phyloP scores from a whole-genome alignment of 2,797 vertebrate genomes.

The Poeciliopsis paucimaculata region DNA sequence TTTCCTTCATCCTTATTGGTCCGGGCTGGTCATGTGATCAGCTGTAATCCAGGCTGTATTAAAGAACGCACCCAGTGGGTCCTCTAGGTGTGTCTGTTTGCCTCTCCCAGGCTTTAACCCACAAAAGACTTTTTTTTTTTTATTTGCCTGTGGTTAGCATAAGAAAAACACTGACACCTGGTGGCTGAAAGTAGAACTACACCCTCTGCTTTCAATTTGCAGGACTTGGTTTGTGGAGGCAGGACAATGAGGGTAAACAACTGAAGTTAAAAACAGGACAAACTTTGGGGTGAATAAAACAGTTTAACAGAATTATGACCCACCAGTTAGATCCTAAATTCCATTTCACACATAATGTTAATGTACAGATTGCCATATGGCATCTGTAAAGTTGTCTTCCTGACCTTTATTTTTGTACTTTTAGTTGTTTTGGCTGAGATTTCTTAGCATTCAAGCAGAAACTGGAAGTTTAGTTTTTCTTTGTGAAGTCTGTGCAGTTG shows the following conservation, averaged over 20 bases:
- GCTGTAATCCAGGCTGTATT: slow-evolving; percentile 17
- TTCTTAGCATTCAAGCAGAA: not conserved
- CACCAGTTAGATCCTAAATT: not conserved
- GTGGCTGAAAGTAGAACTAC: slow-evolving; percentile 53
- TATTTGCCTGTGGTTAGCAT: not conserved
- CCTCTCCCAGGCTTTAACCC: not conserved
- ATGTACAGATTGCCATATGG: not conserved
- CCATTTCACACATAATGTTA: not conserved
- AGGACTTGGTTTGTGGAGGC: not conserved
- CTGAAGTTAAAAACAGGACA: not conserved
- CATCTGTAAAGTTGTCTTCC: not conserved
- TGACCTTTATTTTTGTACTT: not conserved
- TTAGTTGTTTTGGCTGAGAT: not conserved
- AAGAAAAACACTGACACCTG: slow-evolving; percentile 62
- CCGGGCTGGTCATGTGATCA: slow-evolving; percentile 25
- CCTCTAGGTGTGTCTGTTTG: slow-evolving; percentile 8
- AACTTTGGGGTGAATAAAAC: not conserved
- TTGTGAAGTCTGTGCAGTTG: not conserved
- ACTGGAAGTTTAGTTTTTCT: not conserved
- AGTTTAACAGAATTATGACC: not conserved
- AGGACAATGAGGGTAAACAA: not conserved
- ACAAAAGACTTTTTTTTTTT: no score
- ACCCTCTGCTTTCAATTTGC: slow-evolving; percentile 1
- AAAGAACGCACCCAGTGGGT: slow-evolving; percentile 40
- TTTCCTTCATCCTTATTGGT: slow-evolving; percentile 30